Conservation (phyloP, 2,113 vertebrate species). For the Carassius carassius region DNA sequence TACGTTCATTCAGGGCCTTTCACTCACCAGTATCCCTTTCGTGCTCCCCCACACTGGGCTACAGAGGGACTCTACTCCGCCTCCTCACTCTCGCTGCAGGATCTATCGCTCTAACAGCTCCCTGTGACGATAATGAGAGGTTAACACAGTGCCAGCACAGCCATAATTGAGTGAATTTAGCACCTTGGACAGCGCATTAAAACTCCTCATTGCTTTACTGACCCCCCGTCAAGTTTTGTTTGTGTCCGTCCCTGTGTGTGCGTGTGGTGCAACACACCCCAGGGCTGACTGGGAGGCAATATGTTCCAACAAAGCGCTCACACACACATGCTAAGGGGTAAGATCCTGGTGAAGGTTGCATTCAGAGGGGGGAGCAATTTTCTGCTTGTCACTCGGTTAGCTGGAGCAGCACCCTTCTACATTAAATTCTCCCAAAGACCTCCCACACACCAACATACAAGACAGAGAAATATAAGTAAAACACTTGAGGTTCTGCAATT, state of each 20-base stretch:
- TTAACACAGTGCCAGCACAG: conserved; percentile 86
- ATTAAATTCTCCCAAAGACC: too few relatives aligned
- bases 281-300: too few relatives aligned
- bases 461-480: too few relatives aligned
- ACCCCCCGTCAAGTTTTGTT: conserved; percentile 81
- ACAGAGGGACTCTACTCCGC: conserved; percentile 7
- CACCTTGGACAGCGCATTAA: conserved; percentile 91
- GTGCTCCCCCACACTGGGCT: neutral
- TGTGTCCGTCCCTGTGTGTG: neutral
- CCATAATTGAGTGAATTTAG: conserved; percentile 92
- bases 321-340: too few relatives aligned
- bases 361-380: too few relatives aligned
- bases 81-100: conserved; percentile 20
- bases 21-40: conserved; percentile 10
- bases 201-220: conserved; percentile 87
- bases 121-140: conserved; percentile 80
- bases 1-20: neutral
- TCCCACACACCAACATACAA: too few relatives aligned
- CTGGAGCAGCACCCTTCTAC: too few relatives aligned
- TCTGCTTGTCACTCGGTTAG: too few relatives aligned
- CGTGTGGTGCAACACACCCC: too few relatives aligned
- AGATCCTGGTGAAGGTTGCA: too few relatives aligned
- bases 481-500: too few relatives aligned
- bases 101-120: conserved; percentile 6
- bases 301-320: too few relatives aligned